Evolutionary conservation across 2,113 vertebrate species (phyloP), one percentile per base, ranked within the genome.

Genomic region (Perognathus longimembris): DNA sequence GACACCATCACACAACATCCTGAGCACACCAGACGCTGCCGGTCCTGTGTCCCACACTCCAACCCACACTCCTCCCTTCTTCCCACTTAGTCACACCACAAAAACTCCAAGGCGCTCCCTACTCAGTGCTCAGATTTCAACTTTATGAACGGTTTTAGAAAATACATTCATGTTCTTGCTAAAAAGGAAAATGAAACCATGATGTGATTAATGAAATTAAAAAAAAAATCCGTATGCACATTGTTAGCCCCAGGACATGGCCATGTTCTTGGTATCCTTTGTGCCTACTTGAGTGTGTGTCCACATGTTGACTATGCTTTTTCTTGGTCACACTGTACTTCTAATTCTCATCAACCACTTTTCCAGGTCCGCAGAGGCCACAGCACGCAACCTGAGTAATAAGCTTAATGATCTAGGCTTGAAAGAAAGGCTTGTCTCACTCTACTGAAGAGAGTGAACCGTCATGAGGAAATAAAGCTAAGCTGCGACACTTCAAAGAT

Each of bases 331-430:
- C 2, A 70, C 77, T 17, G 54, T 26, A 57, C 17, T 63, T 36
- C 3, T 12, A 76, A 8, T 69, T 30, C 69, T 17, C 40, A 66
- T 63, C 54, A 34, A 34, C 38, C 17, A 18, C n/a, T 21, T 38
- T 34, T 45, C 7, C 26, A 61, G 30, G n/a, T 18, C 61, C 6
- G 7, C 6, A 21, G 38, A 85, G 59, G 6, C 3, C 32, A 32
- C 1, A 15, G 4, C 5, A 32, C 42, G 36, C 40, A 20, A 0
- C 9, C 18, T 18, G 50, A 22, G 42, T 3, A 24, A 63, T 6
- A 32, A 28, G 11, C n/a, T 71, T 32, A 32, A 34, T 17, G 5
- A 7, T 6, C 38, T 6, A 28, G 40, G 28, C 54, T 21, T 38
- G 7, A 38, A 22, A 59, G 85, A 78, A 54, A 85, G 32, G 4